Base-by-base conservation (phyloP, 2,113 vertebrate species). In the Cairina moschata region DNA sequence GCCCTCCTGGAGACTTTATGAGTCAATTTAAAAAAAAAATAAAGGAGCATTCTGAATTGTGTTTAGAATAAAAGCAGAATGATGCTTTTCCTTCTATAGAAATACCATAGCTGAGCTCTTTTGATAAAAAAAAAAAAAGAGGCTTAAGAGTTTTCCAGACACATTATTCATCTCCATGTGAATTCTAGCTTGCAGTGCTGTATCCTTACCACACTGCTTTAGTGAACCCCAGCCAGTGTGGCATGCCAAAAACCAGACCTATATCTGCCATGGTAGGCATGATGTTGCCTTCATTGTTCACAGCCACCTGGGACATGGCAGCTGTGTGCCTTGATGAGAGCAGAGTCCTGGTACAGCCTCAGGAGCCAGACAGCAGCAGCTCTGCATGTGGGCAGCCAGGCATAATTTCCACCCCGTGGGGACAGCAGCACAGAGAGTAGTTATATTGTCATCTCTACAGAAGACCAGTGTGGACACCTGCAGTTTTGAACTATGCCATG, bases 1-100 rank as follows among this genome's bases (percentile, higher is more conserved):
- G 95, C 90, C 91, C 96, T 95, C 95, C 97, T 91, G 88, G 74
- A 86, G 91, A 83, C 88, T 96, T 96, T 96, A 94, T 96, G 92
- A 96, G 87, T 74, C 89, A 87, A 77, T 92, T 90, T 66, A 58
- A 32, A 94, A 54, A 38, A 94, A 54, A 63, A 96, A 92, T 71
- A 50, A 50, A 22, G 48, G 74, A 86, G 76, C 21, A 8, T 58
- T 79, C 76, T 25, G 7, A 93, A 88, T 76, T 68, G 82, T 79
- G 74, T 82, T 91, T 88, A 87, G 84, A 96, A 95, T 89, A 93
- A 95, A 90, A 85, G 34, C 38, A 56, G 78, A 77, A 73, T 12
- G 65, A 90, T 91, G 75, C 40, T 79, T 95, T 96, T 63, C 56
- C 38, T 74, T 78, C 75, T 48, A 28, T 26, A 69, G 52, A 95